Evolutionary conservation across 2,797 vertebrate genomes (phyloP).

Genomic region (Acanthurus tractus): DNA sequence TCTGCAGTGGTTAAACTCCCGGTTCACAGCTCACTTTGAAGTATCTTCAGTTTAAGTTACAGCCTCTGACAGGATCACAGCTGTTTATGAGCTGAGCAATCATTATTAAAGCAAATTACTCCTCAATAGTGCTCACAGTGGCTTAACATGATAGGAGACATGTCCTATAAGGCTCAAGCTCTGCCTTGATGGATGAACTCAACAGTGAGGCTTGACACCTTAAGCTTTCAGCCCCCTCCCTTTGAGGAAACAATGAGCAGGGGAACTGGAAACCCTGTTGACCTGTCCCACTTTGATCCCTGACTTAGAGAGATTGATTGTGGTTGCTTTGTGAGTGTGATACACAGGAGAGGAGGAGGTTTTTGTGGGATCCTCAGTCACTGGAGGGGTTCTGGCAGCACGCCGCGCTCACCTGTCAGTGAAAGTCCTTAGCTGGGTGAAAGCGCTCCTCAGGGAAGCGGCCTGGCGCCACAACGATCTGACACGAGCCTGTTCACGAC

Average conservation of each 20-base stretch:
- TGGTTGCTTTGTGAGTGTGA: conserved; percentile 52
- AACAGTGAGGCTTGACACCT: conserved; percentile 65
- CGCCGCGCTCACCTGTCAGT: conserved; percentile 87
- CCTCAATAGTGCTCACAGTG: conserved; percentile 56
- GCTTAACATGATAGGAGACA: conserved; percentile 62
- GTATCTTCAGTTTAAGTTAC: conserved; percentile 61
- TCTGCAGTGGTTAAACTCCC: conserved; percentile 39
- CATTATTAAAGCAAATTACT: conserved; percentile 75
- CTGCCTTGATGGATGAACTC: conserved; percentile 76
- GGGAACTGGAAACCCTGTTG: conserved; percentile 64
- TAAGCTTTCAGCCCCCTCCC: conserved; percentile 55
- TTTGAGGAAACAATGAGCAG: conserved; percentile 66
- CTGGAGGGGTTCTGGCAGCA: conserved; percentile 68
- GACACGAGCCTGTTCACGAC: conserved; percentile 81
- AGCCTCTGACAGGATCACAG: conserved; percentile 61
- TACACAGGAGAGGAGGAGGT: conserved; percentile 46
- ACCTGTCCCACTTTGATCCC: conserved; percentile 81
- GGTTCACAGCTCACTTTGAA: conserved; percentile 70
- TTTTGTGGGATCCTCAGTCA: conserved; percentile 53
- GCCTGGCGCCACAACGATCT: conserved; percentile 89
- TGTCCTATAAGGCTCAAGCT: conserved; percentile 55
- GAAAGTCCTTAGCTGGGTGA: conserved; percentile 87
- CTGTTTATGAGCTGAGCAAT: conserved; percentile 72
- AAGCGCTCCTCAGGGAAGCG: conserved; percentile 84
- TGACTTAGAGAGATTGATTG: conserved; percentile 64